Evolutionary conservation across 2,797 vertebrate species (phyloP), one percentile per base, ranked within the genome.

Genomic region (Pseudochirops cupreus): DNA sequence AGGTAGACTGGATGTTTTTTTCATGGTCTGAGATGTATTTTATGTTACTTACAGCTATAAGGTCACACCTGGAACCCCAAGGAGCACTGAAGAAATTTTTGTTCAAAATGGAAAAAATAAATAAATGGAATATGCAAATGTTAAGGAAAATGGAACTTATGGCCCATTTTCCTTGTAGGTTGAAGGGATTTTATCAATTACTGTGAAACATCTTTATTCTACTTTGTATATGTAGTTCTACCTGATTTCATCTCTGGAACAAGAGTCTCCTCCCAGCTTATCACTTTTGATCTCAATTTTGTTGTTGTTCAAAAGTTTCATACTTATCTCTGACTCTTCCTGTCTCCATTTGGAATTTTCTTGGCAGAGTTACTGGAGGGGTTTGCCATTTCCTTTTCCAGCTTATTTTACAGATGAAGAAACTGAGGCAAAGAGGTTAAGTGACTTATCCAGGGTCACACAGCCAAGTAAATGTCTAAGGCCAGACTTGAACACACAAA

Each of bases 71-170:
- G 67, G n/a, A 67, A 54, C 87, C 24, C 24, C 28, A 12, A 56
- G 53, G 90, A 94, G 1, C 90, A 18, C 74, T 96, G 95, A 95
- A 55, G 90, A 95, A 92, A 95, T 58, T 56, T 95, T 96, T 74
- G 26, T 39, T 74, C 16, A 74, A 74, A 92, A 96, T 33, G 93
- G 28, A n/a, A 95, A 54, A 94, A 67, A 94, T 94, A 46, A 93
- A 10, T 55, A 91, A 92, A 95, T 91, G 52, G 93, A 94, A 91
- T 21, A 82, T 95, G 91, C 55, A 53, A 94, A 97, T 94, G 96
- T 53, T 92, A 55, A 96, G 18, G 54, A 95, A 96, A 96, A 92
- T 46, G 92, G 24, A 13, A 96, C 87, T 92, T 93, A 94, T 92
- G 2, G 93, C 16, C 21, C 52, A 58, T 50, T n/a, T 93, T 28